Conservation (phyloP, 1,140 invertebrate species). For the Bombyx mandarina region DNA sequence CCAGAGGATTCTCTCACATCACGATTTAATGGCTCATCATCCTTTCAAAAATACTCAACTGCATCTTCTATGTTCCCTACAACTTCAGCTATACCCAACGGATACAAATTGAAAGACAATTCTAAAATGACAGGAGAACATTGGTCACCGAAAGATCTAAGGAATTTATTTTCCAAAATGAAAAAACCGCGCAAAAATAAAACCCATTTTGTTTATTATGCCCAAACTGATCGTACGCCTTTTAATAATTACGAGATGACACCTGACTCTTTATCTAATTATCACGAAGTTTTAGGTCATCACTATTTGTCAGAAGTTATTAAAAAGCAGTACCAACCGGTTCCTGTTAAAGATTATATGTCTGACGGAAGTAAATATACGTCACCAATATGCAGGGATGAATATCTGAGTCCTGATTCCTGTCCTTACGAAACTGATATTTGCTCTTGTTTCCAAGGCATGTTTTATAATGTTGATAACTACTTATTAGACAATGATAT, state of each 20-base stretch:
- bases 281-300: constrained; percentile 4
- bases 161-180: constrained; percentile 11
- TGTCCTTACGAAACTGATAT: constrained; percentile 27
- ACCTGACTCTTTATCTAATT: background rate
- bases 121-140: too few species aligned
- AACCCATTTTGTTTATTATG: constrained; percentile 37
- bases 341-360: constrained; percentile 23
- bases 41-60: constrained; percentile 18
- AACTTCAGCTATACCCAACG: background rate
- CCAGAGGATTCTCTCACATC: background rate
- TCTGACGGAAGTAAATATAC: constrained; percentile 38
- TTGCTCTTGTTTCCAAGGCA: constrained; percentile 47
- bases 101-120: too few species aligned
- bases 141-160: constrained; percentile 4
- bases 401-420: background rate
- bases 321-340: constrained; percentile 37
- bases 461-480: constrained; percentile 40
- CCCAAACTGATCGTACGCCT: constrained; percentile 26
- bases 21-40: constrained; percentile 7
- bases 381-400: constrained; percentile 44
- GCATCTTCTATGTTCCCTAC: constrained; percentile 20
- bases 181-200: constrained; percentile 15
- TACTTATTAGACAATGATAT: constrained; percentile 8
- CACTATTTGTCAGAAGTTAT: constrained; percentile 29
- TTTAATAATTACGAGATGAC: constrained; percentile 18